Conservation (phyloP, 2,888 invertebrate genomes). For the Calephelis perditalis region DNA sequence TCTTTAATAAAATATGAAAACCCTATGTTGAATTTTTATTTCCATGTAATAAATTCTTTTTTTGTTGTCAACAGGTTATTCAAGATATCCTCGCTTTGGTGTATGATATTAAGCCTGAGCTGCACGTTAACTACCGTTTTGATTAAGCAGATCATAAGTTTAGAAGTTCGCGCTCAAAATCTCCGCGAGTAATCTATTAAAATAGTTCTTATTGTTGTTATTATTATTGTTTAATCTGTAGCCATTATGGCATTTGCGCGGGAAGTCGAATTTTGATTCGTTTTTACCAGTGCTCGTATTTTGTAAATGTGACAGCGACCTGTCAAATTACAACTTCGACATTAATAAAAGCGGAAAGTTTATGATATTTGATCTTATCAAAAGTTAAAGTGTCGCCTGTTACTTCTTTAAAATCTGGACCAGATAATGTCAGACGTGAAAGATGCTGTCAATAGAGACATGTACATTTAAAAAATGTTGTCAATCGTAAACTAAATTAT, state of each 20-base stretch:
- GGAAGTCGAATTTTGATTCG: background rate
- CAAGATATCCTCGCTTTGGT: conserved; percentile 89
- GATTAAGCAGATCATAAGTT: conserved; percentile 37
- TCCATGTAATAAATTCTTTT: background rate
- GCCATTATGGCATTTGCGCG: conserved; percentile 29
- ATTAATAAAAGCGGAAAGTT: no score
- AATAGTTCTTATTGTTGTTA: conserved; percentile 49
- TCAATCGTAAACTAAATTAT: no score
- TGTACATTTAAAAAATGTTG: no score
- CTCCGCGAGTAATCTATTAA: conserved; percentile 40
- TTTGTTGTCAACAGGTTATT: conserved; percentile 80
- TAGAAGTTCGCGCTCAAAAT: conserved; percentile 31
- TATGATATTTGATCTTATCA: no score
- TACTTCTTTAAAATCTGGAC: background rate
- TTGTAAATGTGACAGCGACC: no score
- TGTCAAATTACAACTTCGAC: no score
- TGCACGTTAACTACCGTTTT: conserved; percentile 91
- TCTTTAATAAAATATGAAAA: no score
- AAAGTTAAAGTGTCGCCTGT: conserved; percentile 17
- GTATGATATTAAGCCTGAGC: conserved; percentile 94
- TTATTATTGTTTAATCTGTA: conserved; percentile 41
- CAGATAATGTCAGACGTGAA: conserved; percentile 24
- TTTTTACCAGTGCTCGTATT: no score
- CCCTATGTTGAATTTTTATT: no score
- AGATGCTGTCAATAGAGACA: no score